These are phyloP conservation scores for Platyscelio sp. DNA, from an alignment of 2,888 invertebrate species.

Conservation along the genomic window DNA sequence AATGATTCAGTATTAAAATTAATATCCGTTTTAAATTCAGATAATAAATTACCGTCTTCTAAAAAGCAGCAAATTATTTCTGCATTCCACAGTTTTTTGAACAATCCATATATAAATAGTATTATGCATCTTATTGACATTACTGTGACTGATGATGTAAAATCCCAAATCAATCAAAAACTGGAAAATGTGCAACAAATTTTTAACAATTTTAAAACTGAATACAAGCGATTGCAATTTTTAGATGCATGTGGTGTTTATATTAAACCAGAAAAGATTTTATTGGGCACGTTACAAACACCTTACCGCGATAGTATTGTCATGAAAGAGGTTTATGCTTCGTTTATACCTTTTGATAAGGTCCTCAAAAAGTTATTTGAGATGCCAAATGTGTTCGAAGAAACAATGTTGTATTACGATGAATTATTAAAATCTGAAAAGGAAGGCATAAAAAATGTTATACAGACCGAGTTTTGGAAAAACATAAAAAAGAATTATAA, in stretches of 20 bases:
- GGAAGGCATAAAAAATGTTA: slow-evolving; percentile 16
- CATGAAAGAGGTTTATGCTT: slow-evolving; percentile 17
- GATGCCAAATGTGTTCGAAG: slow-evolving; percentile 14
- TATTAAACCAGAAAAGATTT: slow-evolving; percentile 16
- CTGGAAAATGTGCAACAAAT: slow-evolving; percentile 1
- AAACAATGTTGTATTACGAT: background rate
- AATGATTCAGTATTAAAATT: slow-evolving; percentile 3
- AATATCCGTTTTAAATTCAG: slow-evolving; percentile 2
- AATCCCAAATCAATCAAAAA: slow-evolving; percentile 12
- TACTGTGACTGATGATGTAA: background rate
- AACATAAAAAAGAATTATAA: background rate
- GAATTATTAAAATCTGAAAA: background rate
- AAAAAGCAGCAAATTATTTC: background rate
- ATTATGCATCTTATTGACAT: background rate
- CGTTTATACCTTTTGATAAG: slow-evolving; percentile 19
- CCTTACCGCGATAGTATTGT: background rate
- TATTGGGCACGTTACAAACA: slow-evolving; percentile 16
- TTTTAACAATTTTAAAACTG: slow-evolving; percentile 20
- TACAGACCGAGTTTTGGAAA: slow-evolving; percentile 41
- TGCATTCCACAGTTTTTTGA: background rate
- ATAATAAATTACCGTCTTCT: background rate
- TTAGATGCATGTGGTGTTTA: slow-evolving; percentile 9
- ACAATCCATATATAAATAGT: slow-evolving; percentile 7
- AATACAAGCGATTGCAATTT: slow-evolving; percentile 29
- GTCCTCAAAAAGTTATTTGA: slow-evolving; percentile 30